Conservation (phyloP, 2,888 invertebrate genomes). For the Rhaphigaster nebulosa region DNA sequence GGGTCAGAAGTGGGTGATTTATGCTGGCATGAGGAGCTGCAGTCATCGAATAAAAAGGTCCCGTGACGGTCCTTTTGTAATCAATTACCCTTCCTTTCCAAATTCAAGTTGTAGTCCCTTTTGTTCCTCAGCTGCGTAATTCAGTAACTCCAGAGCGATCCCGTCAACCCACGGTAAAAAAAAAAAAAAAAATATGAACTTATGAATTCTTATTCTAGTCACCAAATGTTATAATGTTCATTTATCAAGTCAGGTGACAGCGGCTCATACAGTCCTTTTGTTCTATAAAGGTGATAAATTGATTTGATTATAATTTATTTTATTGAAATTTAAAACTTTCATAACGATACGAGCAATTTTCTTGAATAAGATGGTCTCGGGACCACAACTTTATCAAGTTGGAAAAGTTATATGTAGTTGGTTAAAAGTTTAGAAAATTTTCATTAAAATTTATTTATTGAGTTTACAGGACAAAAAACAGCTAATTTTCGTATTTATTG, state of each 20-base stretch:
- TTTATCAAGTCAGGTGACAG: neutral
- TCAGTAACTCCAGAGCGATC: neutral
- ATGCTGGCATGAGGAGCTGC: neutral
- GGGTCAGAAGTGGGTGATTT: neutral
- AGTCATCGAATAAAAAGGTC: conserved; percentile 29
- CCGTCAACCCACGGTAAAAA: neutral
- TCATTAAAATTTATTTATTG: too few species aligned
- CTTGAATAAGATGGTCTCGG: too few species aligned
- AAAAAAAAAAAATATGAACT: neutral
- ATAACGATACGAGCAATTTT: too few species aligned
- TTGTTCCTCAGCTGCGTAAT: neutral
- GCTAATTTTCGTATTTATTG: too few species aligned
- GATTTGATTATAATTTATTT: too few species aligned
- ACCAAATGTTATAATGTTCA: neutral
- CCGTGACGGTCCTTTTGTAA: conserved; percentile 23
- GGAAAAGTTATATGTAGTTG: too few species aligned
- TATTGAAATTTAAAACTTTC: too few species aligned
- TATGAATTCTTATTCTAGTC: neutral
- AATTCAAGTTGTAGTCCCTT: conserved; percentile 29
- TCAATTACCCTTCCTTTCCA: conserved; percentile 15
- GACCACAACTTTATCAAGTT: too few species aligned
- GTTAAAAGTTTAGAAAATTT: too few species aligned
- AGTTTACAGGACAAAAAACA: too few species aligned
- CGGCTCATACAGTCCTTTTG: neutral
- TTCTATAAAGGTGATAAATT: neutral